A percentile compares a stretch with the other conserved stretches of the same genome.
These are phyloP conservation scores for Wiebesia pumilae DNA, from an alignment of 1,140 invertebrate species.

Conservation along the genomic window DNA sequence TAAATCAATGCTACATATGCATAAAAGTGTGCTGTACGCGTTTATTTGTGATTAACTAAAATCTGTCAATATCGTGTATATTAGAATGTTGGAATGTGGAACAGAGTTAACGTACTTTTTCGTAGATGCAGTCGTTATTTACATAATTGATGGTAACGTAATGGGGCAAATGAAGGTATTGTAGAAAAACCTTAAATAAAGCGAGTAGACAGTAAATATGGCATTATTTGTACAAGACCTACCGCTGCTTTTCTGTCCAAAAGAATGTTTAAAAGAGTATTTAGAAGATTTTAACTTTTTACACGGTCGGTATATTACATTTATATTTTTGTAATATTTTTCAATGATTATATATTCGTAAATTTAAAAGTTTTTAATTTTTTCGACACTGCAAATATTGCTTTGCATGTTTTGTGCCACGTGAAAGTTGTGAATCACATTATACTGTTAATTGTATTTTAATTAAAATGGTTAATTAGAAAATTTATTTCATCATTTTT, in stretches of 20 bases:
- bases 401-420: neutral
- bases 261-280: slow-evolving; percentile 85
- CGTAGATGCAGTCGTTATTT: no score
- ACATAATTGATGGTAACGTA: no score
- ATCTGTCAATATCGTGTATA: no score
- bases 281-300: slow-evolving; percentile 85
- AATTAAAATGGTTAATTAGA: neutral
- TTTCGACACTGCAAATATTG: neutral
- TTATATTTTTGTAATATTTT: neutral
- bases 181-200: neutral
- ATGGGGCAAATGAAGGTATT: neutral
- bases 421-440: neutral
- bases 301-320: slow-evolving; percentile 77
- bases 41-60: no score
- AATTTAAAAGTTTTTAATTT: neutral
- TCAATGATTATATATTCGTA: neutral
- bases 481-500: slow-evolving; percentile 65
- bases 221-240: slow-evolving; percentile 71
- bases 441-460: neutral
- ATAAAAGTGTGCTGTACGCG: no score
- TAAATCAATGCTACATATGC: no score
- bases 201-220: slow-evolving; percentile 64
- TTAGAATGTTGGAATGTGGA: no score
- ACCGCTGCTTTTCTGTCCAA: slow-evolving; percentile 77
- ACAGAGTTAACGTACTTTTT: no score